Base-by-base conservation (phyloP, 2,888 invertebrate genomes). In the Megamerina dolium region DNA sequence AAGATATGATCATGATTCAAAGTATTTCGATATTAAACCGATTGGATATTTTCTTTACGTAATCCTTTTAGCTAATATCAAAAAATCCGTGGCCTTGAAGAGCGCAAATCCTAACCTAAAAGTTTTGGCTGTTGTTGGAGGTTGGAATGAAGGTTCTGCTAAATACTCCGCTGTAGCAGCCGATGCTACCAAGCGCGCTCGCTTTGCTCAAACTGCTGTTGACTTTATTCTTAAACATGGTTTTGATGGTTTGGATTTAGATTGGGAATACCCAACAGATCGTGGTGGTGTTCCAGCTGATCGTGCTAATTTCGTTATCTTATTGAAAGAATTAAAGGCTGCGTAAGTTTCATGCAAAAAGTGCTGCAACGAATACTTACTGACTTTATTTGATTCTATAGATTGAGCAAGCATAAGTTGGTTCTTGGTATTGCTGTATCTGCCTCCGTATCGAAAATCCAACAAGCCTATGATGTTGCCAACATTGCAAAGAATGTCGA, bases 121-220 rank as follows among this genome's bases (percentile, higher is more conserved):
- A 66, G 84, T 89, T 0, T 70, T 89, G 2, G 75, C 94, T 5
- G 92, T 91, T 2, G 80, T 94, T 41, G 95, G 95, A 8, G 95
- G 94, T 0, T 94, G 93, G 93, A 92, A 90, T 61, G 91, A 93
- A 70, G 92, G 90, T 0, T 86, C 85, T 0, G 85, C 83, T 2
- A 92, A 92, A 63, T 92, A 91, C 70, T 88, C 89, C 3, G 77
- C 81, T 26, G 74, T 92, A 39, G 89, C 87, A 0, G 86, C 87
- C 62, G 83, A 80, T 63, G 76, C 82, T 0, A 72, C 76, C 1
- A 80, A 86, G 2, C 76, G 91, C 37, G 73, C 79, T 21, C 77
- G 78, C 48, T 92, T 92, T 59, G 77, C 88, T 14, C 73, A 78
- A 2, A 81, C 87, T 52, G 83, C 83, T 0, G 53, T 88, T 4